Evolutionary conservation across 2,113 vertebrate species (phyloP), one percentile per base, ranked within the genome.

Genomic region (Vireo altiloquus): DNA sequence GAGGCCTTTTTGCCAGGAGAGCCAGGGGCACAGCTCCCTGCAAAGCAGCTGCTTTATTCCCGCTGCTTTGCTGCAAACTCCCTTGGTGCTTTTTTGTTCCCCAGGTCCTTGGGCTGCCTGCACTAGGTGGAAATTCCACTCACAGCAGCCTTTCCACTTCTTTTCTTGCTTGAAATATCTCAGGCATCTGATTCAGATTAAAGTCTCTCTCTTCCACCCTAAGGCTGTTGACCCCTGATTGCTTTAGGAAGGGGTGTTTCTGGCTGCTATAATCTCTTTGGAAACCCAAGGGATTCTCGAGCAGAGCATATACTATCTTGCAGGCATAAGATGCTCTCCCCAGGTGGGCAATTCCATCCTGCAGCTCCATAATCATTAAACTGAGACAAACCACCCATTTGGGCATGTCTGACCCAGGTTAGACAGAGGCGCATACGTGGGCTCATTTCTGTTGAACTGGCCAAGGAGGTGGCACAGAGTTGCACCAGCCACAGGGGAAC

Each of bases 41-140:
- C 31, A 57, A 96, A 82, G 65, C 53, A 87, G 53, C 86, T 50
- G 30, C 22, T 77, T 85, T 71, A 88, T 89, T 79, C 85, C 86
- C 2, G 4, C 10, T 61, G 50, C 59, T 42, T 94, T 86, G 8
- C 64, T 61, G 31, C 40, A 74, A 84, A 74, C 14, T 81, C 50
- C 22, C 28, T 27, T 24, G 15, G 19, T 64, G 77, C 39, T 44
- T 77, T 63, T 83, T 19, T 31, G 15, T 69, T 46, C 31, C 54
- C 18, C 42, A 17, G 40, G 31, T 66, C 64, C 56, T 82, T 6
- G 0, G 30, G 42, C 22, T 87, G 56, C 60, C 69, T 71, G 57
- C 14, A 7, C 28, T 30, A 31, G 24, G 35, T 57, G 30, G 50
- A 82, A 89, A 74, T 69, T 71, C 56, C 39, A 53, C 77, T 70